phyloP scores from a whole-genome alignment of 2,888 invertebrate genomes.

The Drosophila pseudotakahashii region DNA sequence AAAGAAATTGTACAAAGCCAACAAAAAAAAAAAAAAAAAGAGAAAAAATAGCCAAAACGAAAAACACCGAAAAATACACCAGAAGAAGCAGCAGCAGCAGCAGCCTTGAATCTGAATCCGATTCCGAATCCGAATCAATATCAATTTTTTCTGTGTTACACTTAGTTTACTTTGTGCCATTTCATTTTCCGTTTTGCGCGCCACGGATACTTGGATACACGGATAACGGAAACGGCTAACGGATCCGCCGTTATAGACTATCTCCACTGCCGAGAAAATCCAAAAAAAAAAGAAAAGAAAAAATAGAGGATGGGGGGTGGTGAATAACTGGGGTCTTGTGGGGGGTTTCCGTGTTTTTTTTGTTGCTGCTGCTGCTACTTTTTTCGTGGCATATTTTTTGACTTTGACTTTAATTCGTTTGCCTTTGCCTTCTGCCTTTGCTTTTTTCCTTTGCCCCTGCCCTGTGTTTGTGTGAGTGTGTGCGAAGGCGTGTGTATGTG shows the following conservation, averaged over 20 bases:
- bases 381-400: slow-evolving; percentile 72
- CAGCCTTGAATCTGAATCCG: slow-evolving; percentile 27
- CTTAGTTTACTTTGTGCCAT: slow-evolving; percentile 3
- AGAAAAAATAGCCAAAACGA: slow-evolving; percentile 12
- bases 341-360: slow-evolving; percentile 12
- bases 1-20: slow-evolving; percentile 47
- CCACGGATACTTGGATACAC: slow-evolving; percentile 30
- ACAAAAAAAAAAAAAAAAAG: slow-evolving; percentile 15
- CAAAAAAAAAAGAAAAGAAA: background rate
- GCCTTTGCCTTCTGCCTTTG: slow-evolving; percentile 27
- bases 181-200: slow-evolving; percentile 23
- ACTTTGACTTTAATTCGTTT: slow-evolving; percentile 44
- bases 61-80: slow-evolving; percentile 14
- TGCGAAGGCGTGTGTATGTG: slow-evolving; percentile 22
- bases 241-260: slow-evolving; percentile 20
- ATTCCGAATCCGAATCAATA: slow-evolving; percentile 8
- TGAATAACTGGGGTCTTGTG: slow-evolving; percentile 20
- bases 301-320: slow-evolving; percentile 5
- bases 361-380: slow-evolving; percentile 31
- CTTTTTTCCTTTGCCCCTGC: slow-evolving; percentile 28
- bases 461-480: slow-evolving; percentile 6
- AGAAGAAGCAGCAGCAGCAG: slow-evolving; percentile 18
- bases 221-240: slow-evolving; percentile 21
- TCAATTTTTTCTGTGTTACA: slow-evolving; percentile 32
- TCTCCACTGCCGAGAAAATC: slow-evolving; percentile 12